Conservation (phyloP, 2,888 invertebrate species). For the Drosophila rubida region DNA sequence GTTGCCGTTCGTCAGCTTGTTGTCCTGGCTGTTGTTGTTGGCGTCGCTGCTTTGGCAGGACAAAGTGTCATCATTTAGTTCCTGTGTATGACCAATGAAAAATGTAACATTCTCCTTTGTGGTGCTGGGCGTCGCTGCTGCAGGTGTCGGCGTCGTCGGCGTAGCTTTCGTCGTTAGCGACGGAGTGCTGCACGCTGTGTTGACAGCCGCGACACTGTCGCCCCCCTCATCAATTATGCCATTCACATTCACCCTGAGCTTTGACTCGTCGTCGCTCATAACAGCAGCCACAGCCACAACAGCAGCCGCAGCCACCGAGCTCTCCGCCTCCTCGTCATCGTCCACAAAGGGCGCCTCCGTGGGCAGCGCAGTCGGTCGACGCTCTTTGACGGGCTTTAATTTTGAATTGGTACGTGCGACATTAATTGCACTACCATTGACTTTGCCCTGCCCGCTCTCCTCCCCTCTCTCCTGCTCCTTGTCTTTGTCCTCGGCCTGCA, state of each 20-base stretch:
- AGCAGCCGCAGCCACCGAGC: constrained; percentile 20
- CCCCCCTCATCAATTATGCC: constrained; percentile 68
- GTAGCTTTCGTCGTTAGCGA: not conserved
- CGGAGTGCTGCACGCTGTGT: constrained; percentile 8
- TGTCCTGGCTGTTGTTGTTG: constrained; percentile 57
- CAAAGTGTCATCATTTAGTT: constrained; percentile 60
- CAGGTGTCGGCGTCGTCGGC: constrained; percentile 15
- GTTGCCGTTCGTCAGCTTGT: constrained; percentile 63
- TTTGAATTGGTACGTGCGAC: constrained; percentile 67
- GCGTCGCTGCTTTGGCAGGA: constrained; percentile 66
- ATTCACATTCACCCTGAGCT: constrained; percentile 67
- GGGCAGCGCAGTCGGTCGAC: constrained; percentile 81
- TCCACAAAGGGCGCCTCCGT: constrained; percentile 69
- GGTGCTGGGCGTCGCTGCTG: constrained; percentile 25
- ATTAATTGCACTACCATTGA: constrained; percentile 66
- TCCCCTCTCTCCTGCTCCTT: constrained; percentile 14
- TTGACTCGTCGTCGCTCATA: constrained; percentile 51
- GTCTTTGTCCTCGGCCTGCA: constrained; percentile 43
- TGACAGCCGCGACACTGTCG: constrained; percentile 25
- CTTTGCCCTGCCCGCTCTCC: constrained; percentile 10
- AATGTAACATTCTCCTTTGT: constrained; percentile 71
- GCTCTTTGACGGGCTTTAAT: constrained; percentile 81
- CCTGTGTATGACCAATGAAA: constrained; percentile 81
- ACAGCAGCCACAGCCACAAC: constrained; percentile 17
- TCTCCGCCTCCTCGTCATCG: constrained; percentile 29